phyloP scores from a whole-genome alignment of 2,888 invertebrate species.

The Meloe dianella region DNA sequence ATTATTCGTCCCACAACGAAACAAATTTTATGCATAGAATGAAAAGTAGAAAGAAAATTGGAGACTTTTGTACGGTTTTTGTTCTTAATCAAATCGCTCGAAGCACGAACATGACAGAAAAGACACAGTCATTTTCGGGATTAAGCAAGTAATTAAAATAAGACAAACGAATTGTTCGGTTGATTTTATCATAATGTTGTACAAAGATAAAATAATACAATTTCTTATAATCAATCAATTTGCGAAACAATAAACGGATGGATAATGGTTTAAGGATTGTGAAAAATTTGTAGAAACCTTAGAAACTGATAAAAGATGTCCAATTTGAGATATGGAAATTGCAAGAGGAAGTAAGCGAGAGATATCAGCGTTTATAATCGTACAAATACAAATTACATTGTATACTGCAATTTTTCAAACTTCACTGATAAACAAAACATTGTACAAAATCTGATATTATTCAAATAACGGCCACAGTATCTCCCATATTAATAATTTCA shows the following conservation, averaged over 20 bases:
- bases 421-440: background rate
- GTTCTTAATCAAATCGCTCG: background rate
- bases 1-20: slow-evolving; percentile 1
- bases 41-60: background rate
- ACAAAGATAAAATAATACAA: background rate
- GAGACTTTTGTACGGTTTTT: background rate
- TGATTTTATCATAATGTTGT: background rate
- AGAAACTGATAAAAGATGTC: slow-evolving; percentile 3
- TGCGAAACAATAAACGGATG: background rate
- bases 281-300: background rate
- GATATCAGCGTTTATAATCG: background rate
- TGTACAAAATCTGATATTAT: background rate
- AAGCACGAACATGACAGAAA: background rate
- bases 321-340: background rate
- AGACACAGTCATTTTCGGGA: background rate
- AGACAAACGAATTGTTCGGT: background rate
- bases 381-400: background rate
- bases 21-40: background rate
- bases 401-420: background rate
- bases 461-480: background rate
- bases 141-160: background rate
- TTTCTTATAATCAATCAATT: background rate
- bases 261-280: background rate
- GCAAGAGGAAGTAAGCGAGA: background rate
- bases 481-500: background rate